phyloP scores from a whole-genome alignment of 2,797 vertebrate species.

The Cynodonichthys magdalenae region DNA sequence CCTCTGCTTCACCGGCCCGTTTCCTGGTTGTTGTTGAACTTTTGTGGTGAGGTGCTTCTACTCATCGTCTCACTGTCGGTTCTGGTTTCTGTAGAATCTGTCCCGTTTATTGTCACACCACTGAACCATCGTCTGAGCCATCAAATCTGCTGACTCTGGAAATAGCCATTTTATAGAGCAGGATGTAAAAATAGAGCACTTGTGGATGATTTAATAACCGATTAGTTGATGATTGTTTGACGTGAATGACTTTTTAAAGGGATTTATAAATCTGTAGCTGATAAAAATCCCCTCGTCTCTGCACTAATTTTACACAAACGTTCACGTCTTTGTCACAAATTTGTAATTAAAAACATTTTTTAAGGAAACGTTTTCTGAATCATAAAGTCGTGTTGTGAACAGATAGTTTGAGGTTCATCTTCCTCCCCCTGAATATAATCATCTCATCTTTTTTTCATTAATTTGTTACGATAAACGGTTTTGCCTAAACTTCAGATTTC shows the following conservation, averaged over 20 bases:
- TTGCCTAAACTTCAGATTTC: conserved; percentile 63
- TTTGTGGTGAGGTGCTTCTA: conserved; percentile 42
- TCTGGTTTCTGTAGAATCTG: conserved; percentile 42
- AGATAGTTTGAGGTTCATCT: conserved; percentile 37
- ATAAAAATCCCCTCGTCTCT: conserved; percentile 23
- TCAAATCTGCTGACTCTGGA: conserved; percentile 69
- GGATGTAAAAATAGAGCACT: conserved; percentile 68
- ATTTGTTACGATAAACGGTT: conserved; percentile 41
- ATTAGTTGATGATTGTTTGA: conserved; percentile 44
- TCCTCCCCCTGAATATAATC: conserved; percentile 31
- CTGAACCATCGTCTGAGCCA: conserved; percentile 66
- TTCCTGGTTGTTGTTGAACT: conserved; percentile 44
- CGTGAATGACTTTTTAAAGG: conserved; percentile 43
- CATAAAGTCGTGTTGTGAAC: neutral
- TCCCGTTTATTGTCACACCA: conserved; percentile 30
- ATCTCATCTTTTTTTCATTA: neutral
- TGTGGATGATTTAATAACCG: conserved; percentile 50
- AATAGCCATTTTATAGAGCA: conserved; percentile 76
- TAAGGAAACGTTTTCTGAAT: conserved; percentile 16
- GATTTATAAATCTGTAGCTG: conserved; percentile 32
- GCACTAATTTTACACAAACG: conserved; percentile 13
- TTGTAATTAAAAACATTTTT: conserved; percentile 26
- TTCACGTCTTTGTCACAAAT: conserved; percentile 15
- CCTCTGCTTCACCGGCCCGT: conserved; percentile 45
- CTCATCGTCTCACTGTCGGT: conserved; percentile 44